Evolutionary conservation across 2,797 vertebrate species (phyloP).

Genomic region (Neosalanx taihuensis): DNA sequence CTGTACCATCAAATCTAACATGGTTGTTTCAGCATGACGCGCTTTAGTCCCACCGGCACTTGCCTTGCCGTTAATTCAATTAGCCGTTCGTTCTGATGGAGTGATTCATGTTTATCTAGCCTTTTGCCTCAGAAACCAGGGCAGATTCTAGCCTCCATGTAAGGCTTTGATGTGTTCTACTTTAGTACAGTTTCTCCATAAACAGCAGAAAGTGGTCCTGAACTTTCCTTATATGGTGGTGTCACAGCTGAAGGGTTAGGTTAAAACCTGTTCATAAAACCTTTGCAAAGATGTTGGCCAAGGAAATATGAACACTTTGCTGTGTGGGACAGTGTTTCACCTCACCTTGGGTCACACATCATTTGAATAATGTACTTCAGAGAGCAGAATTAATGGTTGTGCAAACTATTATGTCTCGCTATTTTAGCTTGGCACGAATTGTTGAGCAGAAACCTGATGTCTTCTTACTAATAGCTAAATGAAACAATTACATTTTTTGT

Average conservation of each 20-base stretch:
- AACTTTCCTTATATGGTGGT: conserved; percentile 20
- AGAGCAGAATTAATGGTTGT: conserved; percentile 28
- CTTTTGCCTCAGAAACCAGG: conserved; percentile 9
- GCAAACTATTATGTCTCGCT: not conserved
- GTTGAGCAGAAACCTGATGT: conserved; percentile 1
- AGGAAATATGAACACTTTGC: conserved; percentile 26
- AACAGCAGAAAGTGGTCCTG: conserved; percentile 16
- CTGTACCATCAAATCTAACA: not conserved
- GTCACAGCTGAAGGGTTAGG: not conserved
- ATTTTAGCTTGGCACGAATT: not conserved
- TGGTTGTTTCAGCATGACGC: not conserved
- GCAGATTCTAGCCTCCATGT: conserved; percentile 13
- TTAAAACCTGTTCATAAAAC: conserved; percentile 18
- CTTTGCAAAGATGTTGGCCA: conserved; percentile 3
- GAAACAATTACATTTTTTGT: not conserved
- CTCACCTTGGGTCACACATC: conserved; percentile 22
- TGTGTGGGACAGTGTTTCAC: conserved; percentile 21
- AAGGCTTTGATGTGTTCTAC: conserved; percentile 15
- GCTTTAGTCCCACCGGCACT: not conserved
- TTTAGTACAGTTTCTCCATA: conserved; percentile 30
- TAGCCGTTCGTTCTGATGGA: conserved; percentile 6
- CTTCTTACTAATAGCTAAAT: not conserved
- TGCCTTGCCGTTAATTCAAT: conserved; percentile 1
- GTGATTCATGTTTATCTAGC: not conserved
- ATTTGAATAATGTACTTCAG: conserved; percentile 22